Evolutionary conservation across 2,113 vertebrate species (phyloP), one percentile per base, ranked within the genome.

Genomic region (Panthera uncia): DNA sequence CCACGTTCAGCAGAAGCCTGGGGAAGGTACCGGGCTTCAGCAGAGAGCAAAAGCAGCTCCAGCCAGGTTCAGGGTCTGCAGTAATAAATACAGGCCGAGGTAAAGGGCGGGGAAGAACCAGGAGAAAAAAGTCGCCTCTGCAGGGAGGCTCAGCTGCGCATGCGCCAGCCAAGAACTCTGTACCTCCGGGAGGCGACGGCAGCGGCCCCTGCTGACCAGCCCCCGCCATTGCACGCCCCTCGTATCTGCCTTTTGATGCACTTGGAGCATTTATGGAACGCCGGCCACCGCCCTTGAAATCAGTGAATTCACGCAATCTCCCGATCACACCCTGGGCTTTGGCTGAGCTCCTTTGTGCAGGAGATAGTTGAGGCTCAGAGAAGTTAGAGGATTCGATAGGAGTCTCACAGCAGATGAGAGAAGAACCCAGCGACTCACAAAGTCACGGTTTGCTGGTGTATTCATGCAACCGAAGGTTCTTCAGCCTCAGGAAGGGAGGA

Each of bases 81-180:
- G 79, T 48, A 18, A 87, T 45, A 85, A 80, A 89, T 33, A 57
- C 25, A 36, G 4, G 23, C 6, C 29, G 1, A 65, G 48, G 19
- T 6, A 25, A 52, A 89, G 65, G 33, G n/a, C 50, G 14, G 50
- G 68, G 74, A 71, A 25, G 29, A 50, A 48, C 7, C 27, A 0
- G 0, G 10, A 2, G 6, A 50, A 52, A 76, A 85, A 78, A 88
- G 3, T 23, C 31, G 52, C 71, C 95, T 90, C 98, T 66, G 97
- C 98, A 98, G 96, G 82, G 18, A 50, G 52, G 45, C 55, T 21
- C 31, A 33, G 63, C 0, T 98, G 97, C 98, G 98, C 98, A 63
- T 88, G 98, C 86, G 31, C 96, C 1, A 19, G 1, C 7, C 9
- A 16, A 82, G 23, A n/a, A 5, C 9, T 1, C 2, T 0, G 29